Evolutionary conservation across 35 echinoderm and acorn worm species (phyloP), one percentile per base, ranked within the genome.

Genomic region (Anneissia japonica): DNA sequence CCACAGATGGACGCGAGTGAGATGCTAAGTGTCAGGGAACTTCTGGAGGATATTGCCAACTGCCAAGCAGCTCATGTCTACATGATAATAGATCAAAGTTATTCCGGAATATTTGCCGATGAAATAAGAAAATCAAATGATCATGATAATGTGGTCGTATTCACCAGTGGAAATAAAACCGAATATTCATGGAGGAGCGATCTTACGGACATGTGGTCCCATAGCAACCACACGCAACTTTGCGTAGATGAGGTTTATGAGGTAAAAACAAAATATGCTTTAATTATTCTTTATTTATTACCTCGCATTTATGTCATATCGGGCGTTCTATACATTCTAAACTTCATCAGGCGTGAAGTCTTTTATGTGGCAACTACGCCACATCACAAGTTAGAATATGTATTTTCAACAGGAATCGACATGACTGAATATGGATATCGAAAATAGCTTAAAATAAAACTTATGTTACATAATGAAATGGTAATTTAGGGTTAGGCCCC

Each of bases 71-170:
- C 88, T 33, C 89, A 87, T 30, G 88, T 99, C 3, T 94, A 94
- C 26, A 45, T 99, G 21, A 87, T 99, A 0, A 89, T 92, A n/a
- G 96, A 99, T 81, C 96, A 99, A 76, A 99, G 96, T 72, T 99
- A 86, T 51, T 99, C 96, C 10, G 96, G 96, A 9, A 37, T 86
- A 21, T 75, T 99, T 23, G 92, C 87, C 0, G 85, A 87, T 3
- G 88, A 83, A 28, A n/a, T 94, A 0, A 55, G 87, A 38, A 56
- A 37, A 19, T 74, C 86, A 0, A 46, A 80, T 21, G 35, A 38
- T 7, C 83, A 89, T 34, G 35, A 36, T 11, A 93, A 91, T 36
- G 84, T 94, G 30, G 88, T 84, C 0, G 74, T 98, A 1, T 98
- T 93, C 73, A 83, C 95, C 31, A 98, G 95, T 72, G 89, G 95